phyloP scores from a whole-genome alignment of 2,888 invertebrate genomes.

The Diogma glabrata region DNA sequence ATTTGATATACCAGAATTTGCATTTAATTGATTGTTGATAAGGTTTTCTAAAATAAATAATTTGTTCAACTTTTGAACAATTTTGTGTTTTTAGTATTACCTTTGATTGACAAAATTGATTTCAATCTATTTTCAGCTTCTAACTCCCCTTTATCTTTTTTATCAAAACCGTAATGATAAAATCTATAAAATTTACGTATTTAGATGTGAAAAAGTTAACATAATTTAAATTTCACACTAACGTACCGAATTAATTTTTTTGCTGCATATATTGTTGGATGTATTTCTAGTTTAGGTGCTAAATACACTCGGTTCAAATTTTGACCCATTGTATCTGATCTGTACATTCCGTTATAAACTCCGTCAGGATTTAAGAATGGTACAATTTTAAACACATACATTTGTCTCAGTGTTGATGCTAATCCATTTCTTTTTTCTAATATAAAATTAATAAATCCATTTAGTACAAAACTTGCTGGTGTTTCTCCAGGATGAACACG shows the following conservation, averaged over 20 bases:
- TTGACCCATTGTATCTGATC: constrained; percentile 77
- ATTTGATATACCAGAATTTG: too few relatives aligned
- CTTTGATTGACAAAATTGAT: too few relatives aligned
- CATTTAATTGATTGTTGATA: too few relatives aligned
- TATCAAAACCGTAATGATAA: constrained; percentile 55
- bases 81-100: too few relatives aligned
- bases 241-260: constrained; percentile 56
- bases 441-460: constrained; percentile 73
- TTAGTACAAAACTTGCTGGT: constrained; percentile 80
- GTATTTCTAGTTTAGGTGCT: constrained; percentile 57
- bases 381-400: constrained; percentile 79
- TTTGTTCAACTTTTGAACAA: too few relatives aligned
- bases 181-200: constrained; percentile 38
- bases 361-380: constrained; percentile 90
- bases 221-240: constrained; percentile 10
- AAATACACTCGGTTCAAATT: constrained; percentile 81
- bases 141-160: too few relatives aligned
- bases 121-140: too few relatives aligned
- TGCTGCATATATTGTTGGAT: constrained; percentile 79
- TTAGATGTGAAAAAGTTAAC: constrained; percentile 5
- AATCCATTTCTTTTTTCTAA: constrained; percentile 62
- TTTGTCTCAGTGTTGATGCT: constrained; percentile 52
- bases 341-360: constrained; percentile 72
- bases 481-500: constrained; percentile 90
- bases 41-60: too few relatives aligned